Conservation (phyloP, 2,797 vertebrate genomes). For the Leptatherina wallacei region DNA sequence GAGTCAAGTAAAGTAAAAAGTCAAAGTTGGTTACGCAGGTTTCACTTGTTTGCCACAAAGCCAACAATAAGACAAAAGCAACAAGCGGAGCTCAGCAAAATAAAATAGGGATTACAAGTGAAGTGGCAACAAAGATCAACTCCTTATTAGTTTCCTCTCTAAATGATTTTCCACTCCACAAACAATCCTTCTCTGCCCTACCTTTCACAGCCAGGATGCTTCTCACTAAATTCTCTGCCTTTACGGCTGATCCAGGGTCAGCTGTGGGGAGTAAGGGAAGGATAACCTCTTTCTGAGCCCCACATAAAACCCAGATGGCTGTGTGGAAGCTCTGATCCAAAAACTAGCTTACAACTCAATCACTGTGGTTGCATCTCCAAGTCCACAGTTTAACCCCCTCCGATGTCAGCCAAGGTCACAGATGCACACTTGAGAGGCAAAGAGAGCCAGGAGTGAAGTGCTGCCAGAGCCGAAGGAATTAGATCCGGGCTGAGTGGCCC, state of each 20-base stretch:
- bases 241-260: slow-evolving; percentile 79
- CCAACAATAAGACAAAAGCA: slow-evolving; percentile 35
- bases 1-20: slow-evolving; percentile 22
- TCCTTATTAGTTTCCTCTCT: slow-evolving; percentile 57
- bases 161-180: slow-evolving; percentile 39
- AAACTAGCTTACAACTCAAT: slow-evolving; percentile 77
- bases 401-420: slow-evolving; percentile 79
- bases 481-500: slow-evolving; percentile 78
- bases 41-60: slow-evolving; percentile 33
- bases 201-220: slow-evolving; percentile 47
- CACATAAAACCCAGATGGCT: slow-evolving; percentile 76
- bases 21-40: slow-evolving; percentile 25
- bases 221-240: slow-evolving; percentile 61
- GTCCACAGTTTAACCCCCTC: slow-evolving; percentile 77
- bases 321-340: slow-evolving; percentile 67
- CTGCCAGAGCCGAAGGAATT: slow-evolving; percentile 79
- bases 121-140: slow-evolving; percentile 46
- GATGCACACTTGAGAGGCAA: slow-evolving; percentile 75
- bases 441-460: slow-evolving; percentile 73
- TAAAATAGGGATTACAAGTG: slow-evolving; percentile 50
- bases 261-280: slow-evolving; percentile 75
- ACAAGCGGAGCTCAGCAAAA: slow-evolving; percentile 15
- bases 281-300: slow-evolving; percentile 75
- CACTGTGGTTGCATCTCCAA: slow-evolving; percentile 72
- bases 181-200: slow-evolving; percentile 38